These are phyloP conservation scores for Excalfactoria chinensis DNA, from an alignment of 2,113 vertebrate genomes.

Conservation along the genomic window DNA sequence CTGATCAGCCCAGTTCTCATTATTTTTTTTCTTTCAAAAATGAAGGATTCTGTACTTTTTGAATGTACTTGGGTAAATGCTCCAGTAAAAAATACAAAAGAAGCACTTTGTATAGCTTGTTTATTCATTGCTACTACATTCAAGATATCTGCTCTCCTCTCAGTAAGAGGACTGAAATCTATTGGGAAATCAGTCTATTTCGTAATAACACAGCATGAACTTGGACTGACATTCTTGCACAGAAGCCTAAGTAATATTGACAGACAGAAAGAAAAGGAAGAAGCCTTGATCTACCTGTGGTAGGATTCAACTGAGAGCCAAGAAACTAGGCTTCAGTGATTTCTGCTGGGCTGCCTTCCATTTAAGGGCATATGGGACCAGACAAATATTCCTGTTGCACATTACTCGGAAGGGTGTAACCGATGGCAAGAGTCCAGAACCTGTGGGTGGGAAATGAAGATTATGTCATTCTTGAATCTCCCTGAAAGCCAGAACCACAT, in stretches of 20 bases:
- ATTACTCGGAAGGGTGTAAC: constrained; percentile 29
- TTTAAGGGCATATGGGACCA: constrained; percentile 43
- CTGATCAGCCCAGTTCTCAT: not conserved
- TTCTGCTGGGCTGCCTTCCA: constrained; percentile 38
- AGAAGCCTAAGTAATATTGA: not conserved
- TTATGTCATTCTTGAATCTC: constrained; percentile 47
- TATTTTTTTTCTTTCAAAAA: constrained; percentile 2
- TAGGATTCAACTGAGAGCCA: not conserved
- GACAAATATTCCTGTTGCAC: not conserved
- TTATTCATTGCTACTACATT: constrained; percentile 16
- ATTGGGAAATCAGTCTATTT: not conserved
- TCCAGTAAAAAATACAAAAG: not conserved
- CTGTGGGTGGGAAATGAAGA: not conserved
- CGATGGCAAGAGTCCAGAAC: not conserved
- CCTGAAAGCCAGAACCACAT: constrained; percentile 45
- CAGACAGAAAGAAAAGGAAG: not conserved
- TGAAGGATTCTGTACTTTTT: not conserved
- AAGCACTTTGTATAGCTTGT: constrained; percentile 6
- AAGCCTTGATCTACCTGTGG: not conserved
- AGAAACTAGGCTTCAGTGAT: not conserved
- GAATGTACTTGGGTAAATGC: not conserved
- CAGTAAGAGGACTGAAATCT: not conserved
- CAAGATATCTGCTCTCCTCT: not conserved
- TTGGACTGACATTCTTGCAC: not conserved
- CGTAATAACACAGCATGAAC: not conserved